Conservation (phyloP, 2,888 invertebrate species). For the Cheilosia soror region DNA sequence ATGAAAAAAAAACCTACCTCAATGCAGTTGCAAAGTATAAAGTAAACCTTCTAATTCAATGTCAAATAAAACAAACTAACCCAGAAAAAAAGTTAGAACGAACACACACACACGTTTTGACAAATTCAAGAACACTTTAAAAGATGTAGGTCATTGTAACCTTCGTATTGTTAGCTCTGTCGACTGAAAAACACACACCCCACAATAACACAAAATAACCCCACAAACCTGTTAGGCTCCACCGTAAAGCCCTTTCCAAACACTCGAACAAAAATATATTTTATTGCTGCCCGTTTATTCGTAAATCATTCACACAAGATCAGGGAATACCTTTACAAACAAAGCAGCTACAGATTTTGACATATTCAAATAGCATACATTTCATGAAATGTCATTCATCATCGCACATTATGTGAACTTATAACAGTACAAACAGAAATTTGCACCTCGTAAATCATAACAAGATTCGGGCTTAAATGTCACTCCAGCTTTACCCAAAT, state of each 20-base stretch:
- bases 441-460: slow-evolving; percentile 60
- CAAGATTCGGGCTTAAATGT: slow-evolving; percentile 46
- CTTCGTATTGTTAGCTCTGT: slow-evolving; percentile 17
- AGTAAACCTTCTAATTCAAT: not conserved
- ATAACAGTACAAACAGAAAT: slow-evolving; percentile 19
- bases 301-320: slow-evolving; percentile 53
- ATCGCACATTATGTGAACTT: slow-evolving; percentile 29
- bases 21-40: not conserved
- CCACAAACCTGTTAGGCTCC: not conserved
- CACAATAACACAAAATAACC: slow-evolving; percentile 1
- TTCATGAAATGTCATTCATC: slow-evolving; percentile 46
- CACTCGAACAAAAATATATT: slow-evolving; percentile 33
- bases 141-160: slow-evolving; percentile 60
- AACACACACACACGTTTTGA: not conserved
- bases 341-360: slow-evolving; percentile 17
- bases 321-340: slow-evolving; percentile 20
- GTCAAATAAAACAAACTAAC: not conserved
- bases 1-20: too few species aligned
- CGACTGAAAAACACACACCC: slow-evolving; percentile 13
- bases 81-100: slow-evolving; percentile 1
- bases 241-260: slow-evolving; percentile 28
- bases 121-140: slow-evolving; percentile 18
- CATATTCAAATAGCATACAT: slow-evolving; percentile 46
- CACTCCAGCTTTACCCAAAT: slow-evolving; percentile 57
- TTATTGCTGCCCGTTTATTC: not conserved